Conservation (phyloP, 1,140 invertebrate genomes). For the Drosophila pachea region DNA sequence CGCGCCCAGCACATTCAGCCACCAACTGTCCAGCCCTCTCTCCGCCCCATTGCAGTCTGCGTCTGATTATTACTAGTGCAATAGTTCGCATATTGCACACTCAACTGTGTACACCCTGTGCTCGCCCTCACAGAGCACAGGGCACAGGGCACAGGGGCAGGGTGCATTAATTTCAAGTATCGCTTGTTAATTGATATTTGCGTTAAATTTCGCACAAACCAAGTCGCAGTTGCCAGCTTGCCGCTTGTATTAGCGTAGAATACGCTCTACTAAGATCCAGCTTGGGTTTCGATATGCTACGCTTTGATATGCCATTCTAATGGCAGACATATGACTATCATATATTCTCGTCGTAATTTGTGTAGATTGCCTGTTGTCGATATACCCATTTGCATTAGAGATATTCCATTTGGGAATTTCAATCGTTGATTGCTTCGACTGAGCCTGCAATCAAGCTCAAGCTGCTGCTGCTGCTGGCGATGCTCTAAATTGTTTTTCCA, state of each 20-base stretch:
- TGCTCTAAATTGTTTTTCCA: background rate
- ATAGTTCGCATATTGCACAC: background rate
- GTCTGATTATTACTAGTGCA: too few species aligned
- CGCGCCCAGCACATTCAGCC: background rate
- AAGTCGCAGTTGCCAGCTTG: conserved; percentile 3
- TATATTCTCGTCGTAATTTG: background rate
- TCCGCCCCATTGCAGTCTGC: background rate
- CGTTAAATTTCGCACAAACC: conserved; percentile 3
- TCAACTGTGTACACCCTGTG: background rate
- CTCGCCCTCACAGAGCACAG: background rate
- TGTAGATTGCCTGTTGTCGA: background rate
- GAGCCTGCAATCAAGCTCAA: too few species aligned
- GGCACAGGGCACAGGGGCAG: background rate
- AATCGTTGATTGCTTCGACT: background rate
- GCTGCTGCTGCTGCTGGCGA: background rate
- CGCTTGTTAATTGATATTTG: conserved; percentile 5
- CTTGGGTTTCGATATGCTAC: too few species aligned
- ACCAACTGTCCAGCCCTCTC: background rate
- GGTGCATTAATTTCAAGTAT: background rate
- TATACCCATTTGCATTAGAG: background rate
- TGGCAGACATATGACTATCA: background rate
- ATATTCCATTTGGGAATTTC: background rate
- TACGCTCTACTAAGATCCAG: background rate
- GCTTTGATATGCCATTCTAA: too few species aligned
- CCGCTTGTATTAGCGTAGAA: background rate